Base-by-base conservation (phyloP, 2,888 invertebrate species). In the Andrena bicolor region DNA sequence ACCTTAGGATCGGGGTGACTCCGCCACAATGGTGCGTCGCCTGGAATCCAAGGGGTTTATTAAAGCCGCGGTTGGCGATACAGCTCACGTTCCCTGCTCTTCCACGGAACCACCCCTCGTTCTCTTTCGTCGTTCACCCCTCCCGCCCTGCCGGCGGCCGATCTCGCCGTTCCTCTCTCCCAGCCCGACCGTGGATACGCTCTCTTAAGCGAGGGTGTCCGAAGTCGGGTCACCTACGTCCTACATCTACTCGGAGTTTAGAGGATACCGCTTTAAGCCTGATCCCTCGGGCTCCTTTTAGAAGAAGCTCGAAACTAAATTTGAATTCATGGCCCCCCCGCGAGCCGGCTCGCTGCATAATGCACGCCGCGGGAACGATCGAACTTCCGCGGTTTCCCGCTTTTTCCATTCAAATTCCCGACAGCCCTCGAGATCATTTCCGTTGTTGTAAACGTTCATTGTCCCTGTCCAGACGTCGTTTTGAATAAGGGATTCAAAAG, bases 31-130 rank as follows among this genome's bases (percentile, higher is more conserved):
- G 90, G 92, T 90, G 90, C 91, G 91, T 92, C 90, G 92, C 85
- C 87, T 89, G 88, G 91, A 93, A 93, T 92, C 92, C 92, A 86
- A 91, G 92, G 92, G 92, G 92, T 93, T 93, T 93, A 93, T 93
- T 93, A 92, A 93, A 93, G 91, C 91, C 91, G 90, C 89, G 91
- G 91, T 93, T 93, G 92, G 90, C 90, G 90, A 93, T 93, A 93
- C 93, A 93, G 92, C 93, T 93, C 93, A 93, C 93, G 93, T 93
- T 92, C 90, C 90, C 88, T 83, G 80, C 88, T 90, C 87, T 89
- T 90, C 91, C 90, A 89, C 85, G 32, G 69, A 82, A 82, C 66
- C 79, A 82, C 83, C 80, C 80, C 88, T 87, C 76, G 80, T 83
- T 86, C 87, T 83, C 82, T 82, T 75, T 69, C 64, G 30, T 60